Conservation (phyloP, 2,797 vertebrate genomes). For the Rhodeus uyekii region DNA sequence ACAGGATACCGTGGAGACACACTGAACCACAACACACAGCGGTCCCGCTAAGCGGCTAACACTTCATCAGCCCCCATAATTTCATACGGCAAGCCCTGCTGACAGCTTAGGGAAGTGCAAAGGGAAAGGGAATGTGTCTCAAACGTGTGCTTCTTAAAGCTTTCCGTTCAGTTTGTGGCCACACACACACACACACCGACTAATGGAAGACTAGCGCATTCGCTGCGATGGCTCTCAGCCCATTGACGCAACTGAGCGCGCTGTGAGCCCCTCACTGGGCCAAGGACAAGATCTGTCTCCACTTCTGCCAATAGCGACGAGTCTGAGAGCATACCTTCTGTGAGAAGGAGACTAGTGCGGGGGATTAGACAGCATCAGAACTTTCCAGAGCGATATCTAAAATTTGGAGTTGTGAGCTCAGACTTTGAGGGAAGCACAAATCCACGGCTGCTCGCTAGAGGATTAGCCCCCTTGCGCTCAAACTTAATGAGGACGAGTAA, state of each 20-base stretch:
- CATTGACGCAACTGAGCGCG: constrained; percentile 31
- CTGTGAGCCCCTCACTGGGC: constrained; percentile 50
- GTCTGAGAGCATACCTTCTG: constrained; percentile 40
- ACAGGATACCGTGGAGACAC: constrained; percentile 31
- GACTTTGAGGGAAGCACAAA: constrained; percentile 59
- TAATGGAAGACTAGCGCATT: constrained; percentile 23
- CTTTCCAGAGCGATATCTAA: constrained; percentile 52
- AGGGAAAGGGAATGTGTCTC: constrained; percentile 19
- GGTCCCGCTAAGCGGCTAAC: constrained; percentile 19
- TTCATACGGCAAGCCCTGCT: constrained; percentile 29
- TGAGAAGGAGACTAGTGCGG: constrained; percentile 40
- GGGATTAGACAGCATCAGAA: constrained; percentile 50
- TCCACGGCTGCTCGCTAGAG: constrained; percentile 53
- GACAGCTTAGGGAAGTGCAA: constrained; percentile 41
- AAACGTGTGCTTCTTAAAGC: constrained; percentile 12
- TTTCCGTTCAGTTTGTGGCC: constrained; percentile 28
- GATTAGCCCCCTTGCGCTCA: constrained; percentile 62
- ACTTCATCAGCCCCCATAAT: constrained; percentile 39
- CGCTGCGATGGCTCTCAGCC: constrained; percentile 43
- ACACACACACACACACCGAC: constrained; percentile 16
- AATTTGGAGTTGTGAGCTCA: constrained; percentile 58
- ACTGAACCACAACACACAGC: neutral
- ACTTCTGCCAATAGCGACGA: constrained; percentile 33
- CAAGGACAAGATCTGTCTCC: constrained; percentile 51
- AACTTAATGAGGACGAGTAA: constrained; percentile 64